Percentiles rank a stretch among this genome's conserved stretches.
phyloP scores from a whole-genome alignment of 2,888 invertebrate genomes.

The Coenonympha glycerion region DNA sequence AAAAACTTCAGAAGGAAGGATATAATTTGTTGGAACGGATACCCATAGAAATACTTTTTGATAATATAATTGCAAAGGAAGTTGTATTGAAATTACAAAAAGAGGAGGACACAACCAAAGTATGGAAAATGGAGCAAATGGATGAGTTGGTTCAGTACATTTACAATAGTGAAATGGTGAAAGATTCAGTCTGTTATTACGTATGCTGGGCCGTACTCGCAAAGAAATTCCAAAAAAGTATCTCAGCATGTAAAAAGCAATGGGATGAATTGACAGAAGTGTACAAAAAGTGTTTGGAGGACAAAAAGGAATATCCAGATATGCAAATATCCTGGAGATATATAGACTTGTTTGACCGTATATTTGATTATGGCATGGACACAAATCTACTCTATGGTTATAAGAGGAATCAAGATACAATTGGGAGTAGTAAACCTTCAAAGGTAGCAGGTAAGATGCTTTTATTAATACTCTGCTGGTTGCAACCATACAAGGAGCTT shows the following conservation, averaged over 20 bases:
- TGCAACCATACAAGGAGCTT: too few relatives aligned
- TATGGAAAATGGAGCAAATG: conserved; percentile 42
- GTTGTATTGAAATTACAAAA: conserved; percentile 37
- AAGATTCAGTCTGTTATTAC: conserved; percentile 55
- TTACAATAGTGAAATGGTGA: conserved; percentile 54
- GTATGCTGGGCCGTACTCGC: conserved; percentile 55
- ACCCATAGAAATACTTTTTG: conserved; percentile 54
- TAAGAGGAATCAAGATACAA: conserved; percentile 34
- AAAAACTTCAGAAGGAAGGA: conserved; percentile 40
- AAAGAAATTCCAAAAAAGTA: conserved; percentile 39
- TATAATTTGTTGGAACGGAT: conserved; percentile 45
- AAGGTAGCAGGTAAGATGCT: conserved; percentile 46
- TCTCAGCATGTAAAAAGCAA: conserved; percentile 44
- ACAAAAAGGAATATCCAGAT: conserved; percentile 62
- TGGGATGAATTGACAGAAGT: conserved; percentile 52
- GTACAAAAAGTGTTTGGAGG: conserved; percentile 53
- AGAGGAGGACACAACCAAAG: conserved; percentile 24
- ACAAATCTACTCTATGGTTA: conserved; percentile 48
- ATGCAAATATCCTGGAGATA: conserved; percentile 66
- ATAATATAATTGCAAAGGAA: conserved; percentile 57
- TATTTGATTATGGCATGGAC: conserved; percentile 69
- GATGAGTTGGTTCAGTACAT: conserved; percentile 57
- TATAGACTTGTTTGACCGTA: conserved; percentile 63
- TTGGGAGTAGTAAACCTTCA: conserved; percentile 25
- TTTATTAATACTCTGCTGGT: too few relatives aligned